Percentiles rank a stretch among this genome's conserved stretches.
Evolutionary conservation across 2,888 invertebrate genomes (phyloP).

Genomic region (Acanthosepion pharaonis): DNA sequence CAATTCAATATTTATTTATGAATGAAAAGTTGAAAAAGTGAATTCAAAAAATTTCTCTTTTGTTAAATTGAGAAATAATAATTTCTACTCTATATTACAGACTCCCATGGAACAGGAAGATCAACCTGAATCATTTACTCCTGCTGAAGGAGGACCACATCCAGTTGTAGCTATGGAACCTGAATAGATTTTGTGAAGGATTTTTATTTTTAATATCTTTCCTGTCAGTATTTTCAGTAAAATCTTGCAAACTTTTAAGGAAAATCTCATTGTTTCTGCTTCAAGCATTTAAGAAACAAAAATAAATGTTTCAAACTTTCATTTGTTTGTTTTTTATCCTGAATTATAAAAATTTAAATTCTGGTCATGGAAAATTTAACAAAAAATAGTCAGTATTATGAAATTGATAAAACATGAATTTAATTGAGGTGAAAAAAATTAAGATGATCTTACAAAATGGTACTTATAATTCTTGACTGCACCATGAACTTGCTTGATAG

Average conservation of each 20-base stretch:
- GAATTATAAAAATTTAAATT: too few relatives aligned
- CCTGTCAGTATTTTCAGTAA: not conserved
- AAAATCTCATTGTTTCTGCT: not conserved
- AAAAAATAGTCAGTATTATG: too few relatives aligned
- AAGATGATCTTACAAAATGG: too few relatives aligned
- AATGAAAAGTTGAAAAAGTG: not conserved
- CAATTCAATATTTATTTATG: not conserved
- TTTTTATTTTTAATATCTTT: not conserved
- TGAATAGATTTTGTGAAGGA: not conserved
- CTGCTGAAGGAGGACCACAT: not conserved
- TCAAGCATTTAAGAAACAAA: not conserved
- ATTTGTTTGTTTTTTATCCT: not conserved
- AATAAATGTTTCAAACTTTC: not conserved
- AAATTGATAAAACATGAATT: too few relatives aligned
- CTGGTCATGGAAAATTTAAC: too few relatives aligned
- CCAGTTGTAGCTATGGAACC: conserved; percentile 45
- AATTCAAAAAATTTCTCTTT: not conserved
- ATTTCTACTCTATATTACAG: not conserved
- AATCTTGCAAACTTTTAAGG: not conserved
- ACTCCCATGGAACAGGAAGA: conserved; percentile 42
- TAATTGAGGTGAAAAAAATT: too few relatives aligned
- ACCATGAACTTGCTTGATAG: too few relatives aligned
- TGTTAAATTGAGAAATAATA: too few relatives aligned
- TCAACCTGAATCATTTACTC: not conserved
- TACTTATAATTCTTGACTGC: too few relatives aligned